Conservation (phyloP, 1,140 invertebrate genomes). For the Marisa cornuarietis region DNA sequence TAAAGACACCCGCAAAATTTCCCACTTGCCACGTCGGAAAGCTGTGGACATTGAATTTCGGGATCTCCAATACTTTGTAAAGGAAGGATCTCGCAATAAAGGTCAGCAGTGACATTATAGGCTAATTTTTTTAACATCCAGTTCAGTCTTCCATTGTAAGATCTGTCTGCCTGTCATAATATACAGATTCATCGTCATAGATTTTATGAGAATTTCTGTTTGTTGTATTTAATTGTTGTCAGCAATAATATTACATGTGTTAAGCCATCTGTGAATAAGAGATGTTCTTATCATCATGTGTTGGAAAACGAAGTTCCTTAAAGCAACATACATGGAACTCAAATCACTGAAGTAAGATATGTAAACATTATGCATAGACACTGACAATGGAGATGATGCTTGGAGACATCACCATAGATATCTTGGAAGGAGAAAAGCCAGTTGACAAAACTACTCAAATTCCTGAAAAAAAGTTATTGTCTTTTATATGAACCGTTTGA, state of each 20-base stretch:
- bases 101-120: constrained; percentile 64
- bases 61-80: constrained; percentile 85
- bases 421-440: too few relatives aligned
- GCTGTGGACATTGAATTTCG: constrained; percentile 89
- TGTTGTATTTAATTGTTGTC: too few relatives aligned
- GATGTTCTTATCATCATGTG: too few relatives aligned
- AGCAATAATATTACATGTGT: too few relatives aligned
- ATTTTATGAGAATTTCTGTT: too few relatives aligned
- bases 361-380: too few relatives aligned
- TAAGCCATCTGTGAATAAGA: too few relatives aligned
- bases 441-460: neutral
- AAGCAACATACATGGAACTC: too few relatives aligned
- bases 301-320: too few relatives aligned
- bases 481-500: neutral
- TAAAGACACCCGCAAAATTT: constrained; percentile 38
- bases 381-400: too few relatives aligned
- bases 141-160: neutral
- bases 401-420: too few relatives aligned
- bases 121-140: neutral
- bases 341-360: too few relatives aligned
- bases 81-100: constrained; percentile 80
- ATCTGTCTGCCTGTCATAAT: neutral
- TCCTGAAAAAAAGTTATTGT: neutral
- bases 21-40: constrained; percentile 77
- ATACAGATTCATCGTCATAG: neutral